Percentiles rank a stretch among this genome's conserved stretches.
These are phyloP conservation scores for Oreocharis arfaki DNA, from an alignment of 2,113 vertebrate species.

Conservation along the genomic window DNA sequence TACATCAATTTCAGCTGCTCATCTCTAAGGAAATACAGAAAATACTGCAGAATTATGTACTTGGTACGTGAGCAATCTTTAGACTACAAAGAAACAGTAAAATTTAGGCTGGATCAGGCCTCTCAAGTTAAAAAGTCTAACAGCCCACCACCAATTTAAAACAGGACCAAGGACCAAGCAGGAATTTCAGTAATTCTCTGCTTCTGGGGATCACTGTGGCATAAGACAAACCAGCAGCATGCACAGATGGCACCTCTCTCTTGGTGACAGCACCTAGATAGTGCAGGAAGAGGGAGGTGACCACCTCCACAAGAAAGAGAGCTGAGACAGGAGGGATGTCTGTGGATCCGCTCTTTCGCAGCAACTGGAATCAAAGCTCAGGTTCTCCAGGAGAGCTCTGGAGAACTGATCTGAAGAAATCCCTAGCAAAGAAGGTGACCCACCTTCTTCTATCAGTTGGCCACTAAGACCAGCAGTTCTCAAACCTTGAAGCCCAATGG, in stretches of 20 bases:
- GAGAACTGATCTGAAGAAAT: background rate
- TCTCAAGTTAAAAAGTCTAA: background rate
- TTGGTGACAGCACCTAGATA: background rate
- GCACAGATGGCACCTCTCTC: background rate
- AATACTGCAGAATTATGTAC: background rate
- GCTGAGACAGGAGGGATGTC: background rate
- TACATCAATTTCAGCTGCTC: background rate
- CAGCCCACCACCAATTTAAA: background rate
- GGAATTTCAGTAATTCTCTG: background rate
- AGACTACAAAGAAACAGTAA: background rate
- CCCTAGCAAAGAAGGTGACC: background rate
- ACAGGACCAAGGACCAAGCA: background rate
- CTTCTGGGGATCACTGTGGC: background rate
- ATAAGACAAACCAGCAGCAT: background rate
- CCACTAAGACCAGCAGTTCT: background rate
- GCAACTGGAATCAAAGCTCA: background rate
- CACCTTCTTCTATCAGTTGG: background rate
- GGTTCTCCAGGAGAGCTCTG: background rate
- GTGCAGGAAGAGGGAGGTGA: background rate
- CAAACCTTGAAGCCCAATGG: background rate
- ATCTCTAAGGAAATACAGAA: background rate
- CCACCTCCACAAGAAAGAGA: background rate
- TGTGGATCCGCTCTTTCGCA: background rate
- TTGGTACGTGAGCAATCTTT: background rate
- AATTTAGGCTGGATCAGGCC: no score